phyloP scores from a whole-genome alignment of 2,113 vertebrate species.

The Onychostoma macrolepis region DNA sequence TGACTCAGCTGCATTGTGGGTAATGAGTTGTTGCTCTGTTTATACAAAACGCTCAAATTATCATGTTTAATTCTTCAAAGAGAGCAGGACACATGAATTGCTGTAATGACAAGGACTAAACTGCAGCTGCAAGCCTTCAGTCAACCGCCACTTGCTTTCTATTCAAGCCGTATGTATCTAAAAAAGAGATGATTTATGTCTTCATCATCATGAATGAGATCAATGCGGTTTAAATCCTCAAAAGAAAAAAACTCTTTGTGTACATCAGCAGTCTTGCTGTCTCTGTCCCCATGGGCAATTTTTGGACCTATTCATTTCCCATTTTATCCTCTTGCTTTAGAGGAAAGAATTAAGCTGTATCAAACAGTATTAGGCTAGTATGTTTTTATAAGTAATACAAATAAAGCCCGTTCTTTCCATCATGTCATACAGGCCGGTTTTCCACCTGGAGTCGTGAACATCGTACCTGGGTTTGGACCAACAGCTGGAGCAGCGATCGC shows the following conservation, averaged over 20 bases:
- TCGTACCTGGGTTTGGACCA: slow-evolving; percentile 90
- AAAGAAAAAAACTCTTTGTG: slow-evolving; percentile 41
- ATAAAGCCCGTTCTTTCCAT: slow-evolving; percentile 43
- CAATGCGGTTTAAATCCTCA: slow-evolving; percentile 27
- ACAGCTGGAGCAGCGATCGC: slow-evolving; percentile 90
- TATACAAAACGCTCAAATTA: slow-evolving; percentile 19
- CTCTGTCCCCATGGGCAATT: slow-evolving; percentile 24
- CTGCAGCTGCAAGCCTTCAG: slow-evolving; percentile 1
- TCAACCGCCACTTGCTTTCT: slow-evolving; percentile 7
- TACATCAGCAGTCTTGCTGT: neutral
- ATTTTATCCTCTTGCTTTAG: slow-evolving; percentile 34
- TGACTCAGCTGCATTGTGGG: slow-evolving; percentile 26
- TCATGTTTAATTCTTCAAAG: slow-evolving; percentile 35
- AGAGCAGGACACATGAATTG: neutral
- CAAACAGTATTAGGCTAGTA: slow-evolving; percentile 23
- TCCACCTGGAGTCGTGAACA: slow-evolving; percentile 94
- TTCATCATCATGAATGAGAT: slow-evolving; percentile 41
- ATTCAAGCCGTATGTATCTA: slow-evolving; percentile 2
- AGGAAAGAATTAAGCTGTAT: slow-evolving; percentile 33
- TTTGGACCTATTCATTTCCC: slow-evolving; percentile 46
- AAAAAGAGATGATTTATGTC: slow-evolving; percentile 2
- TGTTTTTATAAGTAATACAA: slow-evolving; percentile 46
- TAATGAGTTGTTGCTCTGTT: slow-evolving; percentile 23
- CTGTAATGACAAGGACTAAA: slow-evolving; percentile 10
- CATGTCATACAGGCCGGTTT: slow-evolving; percentile 83